Conservation (phyloP, 2,113 vertebrate species). For the Elephantulus edwardii region DNA sequence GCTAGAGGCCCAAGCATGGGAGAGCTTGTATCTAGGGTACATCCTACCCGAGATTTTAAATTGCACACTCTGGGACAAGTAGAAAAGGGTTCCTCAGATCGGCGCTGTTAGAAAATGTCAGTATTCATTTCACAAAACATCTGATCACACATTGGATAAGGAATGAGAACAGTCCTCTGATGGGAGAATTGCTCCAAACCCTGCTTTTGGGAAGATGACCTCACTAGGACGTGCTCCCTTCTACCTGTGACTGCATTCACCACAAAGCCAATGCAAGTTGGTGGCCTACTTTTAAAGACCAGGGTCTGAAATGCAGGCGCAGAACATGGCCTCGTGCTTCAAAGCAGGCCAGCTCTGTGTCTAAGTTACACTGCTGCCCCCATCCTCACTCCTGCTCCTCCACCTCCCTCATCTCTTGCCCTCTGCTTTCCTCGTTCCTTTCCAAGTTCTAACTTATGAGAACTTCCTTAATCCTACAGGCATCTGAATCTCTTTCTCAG, state of each 20-base stretch:
- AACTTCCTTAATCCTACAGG: not conserved
- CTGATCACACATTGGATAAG: not conserved
- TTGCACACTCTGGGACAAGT: not conserved
- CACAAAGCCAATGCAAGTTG: not conserved
- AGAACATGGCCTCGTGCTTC: fast-evolving
- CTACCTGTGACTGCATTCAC: fast-evolving
- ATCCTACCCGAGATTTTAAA: not conserved
- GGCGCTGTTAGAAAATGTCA: not conserved
- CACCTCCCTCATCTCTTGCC: not conserved
- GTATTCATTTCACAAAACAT: not conserved
- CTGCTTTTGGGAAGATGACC: no score
- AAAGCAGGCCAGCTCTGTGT: not conserved
- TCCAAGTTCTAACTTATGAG: not conserved
- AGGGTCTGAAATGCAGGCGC: fast-evolving
- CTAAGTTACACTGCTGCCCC: fast-evolving
- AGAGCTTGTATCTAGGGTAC: not conserved
- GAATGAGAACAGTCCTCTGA: not conserved
- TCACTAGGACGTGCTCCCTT: not conserved
- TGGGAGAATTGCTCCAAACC: no score
- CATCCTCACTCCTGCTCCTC: fast-evolving
- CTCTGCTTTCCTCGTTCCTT: no score
- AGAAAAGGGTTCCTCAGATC: not conserved
- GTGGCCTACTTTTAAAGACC: not conserved
- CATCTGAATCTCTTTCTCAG: not conserved
- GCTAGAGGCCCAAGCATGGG: not conserved